A percentile compares a stretch with the other conserved stretches of the same genome.
These are phyloP conservation scores for Polymixis lichenea DNA, from an alignment of 2,888 invertebrate species.

Conservation along the genomic window DNA sequence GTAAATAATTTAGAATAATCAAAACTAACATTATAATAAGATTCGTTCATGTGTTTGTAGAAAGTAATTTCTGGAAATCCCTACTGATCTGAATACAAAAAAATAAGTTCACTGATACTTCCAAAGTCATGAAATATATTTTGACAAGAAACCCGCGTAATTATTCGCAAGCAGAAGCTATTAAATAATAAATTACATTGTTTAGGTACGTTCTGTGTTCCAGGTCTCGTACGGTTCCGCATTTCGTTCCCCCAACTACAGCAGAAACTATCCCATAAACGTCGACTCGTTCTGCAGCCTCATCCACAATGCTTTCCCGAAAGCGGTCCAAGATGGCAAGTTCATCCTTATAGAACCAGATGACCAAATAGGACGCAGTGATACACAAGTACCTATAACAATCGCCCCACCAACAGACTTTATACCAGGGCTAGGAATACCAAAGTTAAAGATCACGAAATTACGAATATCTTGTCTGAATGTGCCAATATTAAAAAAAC, in stretches of 20 bases:
- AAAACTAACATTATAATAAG: background rate
- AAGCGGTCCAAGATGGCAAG: slow-evolving; percentile 81
- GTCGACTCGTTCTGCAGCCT: slow-evolving; percentile 82
- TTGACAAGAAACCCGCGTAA: background rate
- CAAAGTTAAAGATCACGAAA: slow-evolving; percentile 73
- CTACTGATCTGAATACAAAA: background rate
- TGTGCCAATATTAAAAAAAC: slow-evolving; percentile 75
- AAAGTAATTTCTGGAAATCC: background rate
- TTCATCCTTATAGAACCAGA: slow-evolving; percentile 77
- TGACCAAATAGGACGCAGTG: slow-evolving; percentile 79
- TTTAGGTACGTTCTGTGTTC: slow-evolving; percentile 53
- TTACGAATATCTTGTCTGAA: slow-evolving; percentile 76
- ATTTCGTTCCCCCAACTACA: slow-evolving; percentile 52
- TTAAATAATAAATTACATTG: background rate
- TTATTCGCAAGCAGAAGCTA: background rate
- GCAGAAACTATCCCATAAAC: slow-evolving; percentile 67
- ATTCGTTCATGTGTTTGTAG: background rate
- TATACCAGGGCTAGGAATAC: slow-evolving; percentile 71
- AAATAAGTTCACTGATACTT: background rate
- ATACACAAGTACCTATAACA: slow-evolving; percentile 76
- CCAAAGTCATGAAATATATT: background rate
- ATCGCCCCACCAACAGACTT: slow-evolving; percentile 81
- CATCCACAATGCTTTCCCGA: slow-evolving; percentile 83
- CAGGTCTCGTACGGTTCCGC: slow-evolving; percentile 62
- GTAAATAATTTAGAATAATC: background rate